These are phyloP conservation scores for Siphlonurus alternatus DNA, from an alignment of 2,888 invertebrate genomes.

Conservation along the genomic window DNA sequence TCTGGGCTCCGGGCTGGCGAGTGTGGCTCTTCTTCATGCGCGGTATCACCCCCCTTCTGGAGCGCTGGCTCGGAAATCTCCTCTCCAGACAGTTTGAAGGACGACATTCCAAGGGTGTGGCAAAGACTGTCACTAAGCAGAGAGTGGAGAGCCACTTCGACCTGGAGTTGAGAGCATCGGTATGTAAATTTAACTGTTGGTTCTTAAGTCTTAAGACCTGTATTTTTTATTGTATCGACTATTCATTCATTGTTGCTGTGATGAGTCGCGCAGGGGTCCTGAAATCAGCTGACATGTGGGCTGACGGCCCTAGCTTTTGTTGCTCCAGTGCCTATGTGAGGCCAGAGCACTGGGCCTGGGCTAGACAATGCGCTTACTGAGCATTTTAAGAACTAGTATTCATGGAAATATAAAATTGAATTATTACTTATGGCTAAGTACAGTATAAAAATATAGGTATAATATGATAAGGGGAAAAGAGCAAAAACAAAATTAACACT, in stretches of 20 bases:
- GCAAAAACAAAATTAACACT: no score
- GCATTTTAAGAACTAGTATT: no score
- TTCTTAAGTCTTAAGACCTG: neutral
- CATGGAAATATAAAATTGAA: no score
- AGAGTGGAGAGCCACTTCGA: conserved; percentile 99
- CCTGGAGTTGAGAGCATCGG: conserved; percentile 91
- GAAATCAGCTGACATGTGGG: conserved; percentile 19
- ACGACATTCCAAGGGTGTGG: conserved; percentile 97
- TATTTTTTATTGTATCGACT: neutral
- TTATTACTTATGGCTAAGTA: no score
- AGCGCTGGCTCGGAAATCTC: conserved; percentile 98
- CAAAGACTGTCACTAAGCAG: conserved; percentile 99
- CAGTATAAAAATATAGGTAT: no score
- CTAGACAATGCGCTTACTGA: conserved; percentile 1
- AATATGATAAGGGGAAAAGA: no score
- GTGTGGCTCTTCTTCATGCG: conserved; percentile 99
- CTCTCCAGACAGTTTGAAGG: conserved; percentile 98
- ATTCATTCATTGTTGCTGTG: conserved; percentile 13
- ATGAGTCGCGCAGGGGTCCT: conserved; percentile 22
- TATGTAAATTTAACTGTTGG: conserved; percentile 39
- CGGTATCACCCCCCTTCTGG: conserved; percentile 93
- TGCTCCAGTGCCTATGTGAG: neutral
- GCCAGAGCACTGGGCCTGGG: neutral
- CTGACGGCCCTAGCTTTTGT: conserved; percentile 16
- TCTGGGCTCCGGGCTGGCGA: conserved; percentile 99